phyloP scores from a whole-genome alignment of 2,888 invertebrate genomes.

The Dyspetes luteomarginatus region DNA sequence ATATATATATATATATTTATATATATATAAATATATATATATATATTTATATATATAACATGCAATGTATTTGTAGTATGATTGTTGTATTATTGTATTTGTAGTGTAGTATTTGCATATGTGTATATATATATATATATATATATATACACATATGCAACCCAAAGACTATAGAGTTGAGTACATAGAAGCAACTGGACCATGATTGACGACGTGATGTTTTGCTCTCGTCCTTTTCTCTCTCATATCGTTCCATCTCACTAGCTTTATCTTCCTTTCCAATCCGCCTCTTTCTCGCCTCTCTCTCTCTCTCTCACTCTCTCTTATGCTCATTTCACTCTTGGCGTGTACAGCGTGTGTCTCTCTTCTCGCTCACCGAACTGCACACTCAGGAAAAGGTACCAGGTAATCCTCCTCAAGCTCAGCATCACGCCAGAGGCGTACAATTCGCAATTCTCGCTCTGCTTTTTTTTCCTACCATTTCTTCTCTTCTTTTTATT shows the following conservation, averaged over 20 bases:
- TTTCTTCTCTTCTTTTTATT: conserved; percentile 44
- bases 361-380: neutral
- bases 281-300: conserved; percentile 62
- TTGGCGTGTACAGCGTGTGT: conserved; percentile 40
- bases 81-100: too few relatives aligned
- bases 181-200: conserved; percentile 80
- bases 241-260: conserved; percentile 52
- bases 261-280: conserved; percentile 64
- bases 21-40: conserved; percentile 20
- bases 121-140: conserved; percentile 28
- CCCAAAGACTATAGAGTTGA: conserved; percentile 50
- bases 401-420: conserved; percentile 77
- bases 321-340: conserved; percentile 44
- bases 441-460: conserved; percentile 70
- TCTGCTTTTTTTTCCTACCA: conserved; percentile 42
- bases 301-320: conserved; percentile 27
- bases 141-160: conserved; percentile 35
- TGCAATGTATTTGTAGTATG: too few relatives aligned
- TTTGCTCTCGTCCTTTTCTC: conserved; percentile 64
- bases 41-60: too few relatives aligned
- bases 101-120: conserved; percentile 14
- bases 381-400: conserved; percentile 70
- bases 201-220: conserved; percentile 81
- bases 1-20: neutral
- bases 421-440: conserved; percentile 77